Conservation (phyloP, 2,797 vertebrate species). For the Sebastes nivosus region DNA sequence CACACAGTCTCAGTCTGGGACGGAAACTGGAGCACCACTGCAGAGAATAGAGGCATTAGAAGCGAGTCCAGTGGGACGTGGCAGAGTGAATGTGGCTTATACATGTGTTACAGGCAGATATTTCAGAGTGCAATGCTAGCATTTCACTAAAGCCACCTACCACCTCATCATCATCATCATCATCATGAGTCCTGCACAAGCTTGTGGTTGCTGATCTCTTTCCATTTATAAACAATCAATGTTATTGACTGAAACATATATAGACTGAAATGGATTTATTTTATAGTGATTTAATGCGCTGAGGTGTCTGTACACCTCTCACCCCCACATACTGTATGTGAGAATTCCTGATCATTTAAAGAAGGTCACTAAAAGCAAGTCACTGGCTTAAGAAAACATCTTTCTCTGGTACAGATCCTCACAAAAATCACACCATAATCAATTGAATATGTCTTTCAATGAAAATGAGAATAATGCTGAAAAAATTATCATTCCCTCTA, state of each 20-base stretch:
- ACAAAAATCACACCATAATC: no score
- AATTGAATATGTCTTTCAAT: no score
- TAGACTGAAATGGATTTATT: not conserved
- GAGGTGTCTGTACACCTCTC: not conserved
- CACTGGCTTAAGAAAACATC: no score
- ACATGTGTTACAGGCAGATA: constrained; percentile 17
- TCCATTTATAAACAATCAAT: constrained; percentile 21
- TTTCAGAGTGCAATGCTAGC: constrained; percentile 12
- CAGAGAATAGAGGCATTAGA: constrained; percentile 69
- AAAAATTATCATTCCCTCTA: no score
- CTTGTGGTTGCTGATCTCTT: not conserved
- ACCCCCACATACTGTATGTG: not conserved
- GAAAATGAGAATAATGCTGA: no score
- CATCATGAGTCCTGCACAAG: constrained; percentile 2
- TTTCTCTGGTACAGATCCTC: no score
- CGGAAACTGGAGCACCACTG: constrained; percentile 66
- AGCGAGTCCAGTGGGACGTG: constrained; percentile 38
- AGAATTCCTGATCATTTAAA: not conserved
- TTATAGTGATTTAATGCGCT: not conserved
- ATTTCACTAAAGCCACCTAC: constrained; percentile 28
- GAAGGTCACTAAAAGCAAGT: not conserved
- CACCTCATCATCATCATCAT: not conserved
- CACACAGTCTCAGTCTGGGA: constrained; percentile 36
- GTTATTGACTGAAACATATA: constrained; percentile 20
- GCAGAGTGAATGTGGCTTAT: constrained; percentile 32